phyloP scores from a whole-genome alignment of 2,113 vertebrate genomes.

The Eonycteris spelaea region DNA sequence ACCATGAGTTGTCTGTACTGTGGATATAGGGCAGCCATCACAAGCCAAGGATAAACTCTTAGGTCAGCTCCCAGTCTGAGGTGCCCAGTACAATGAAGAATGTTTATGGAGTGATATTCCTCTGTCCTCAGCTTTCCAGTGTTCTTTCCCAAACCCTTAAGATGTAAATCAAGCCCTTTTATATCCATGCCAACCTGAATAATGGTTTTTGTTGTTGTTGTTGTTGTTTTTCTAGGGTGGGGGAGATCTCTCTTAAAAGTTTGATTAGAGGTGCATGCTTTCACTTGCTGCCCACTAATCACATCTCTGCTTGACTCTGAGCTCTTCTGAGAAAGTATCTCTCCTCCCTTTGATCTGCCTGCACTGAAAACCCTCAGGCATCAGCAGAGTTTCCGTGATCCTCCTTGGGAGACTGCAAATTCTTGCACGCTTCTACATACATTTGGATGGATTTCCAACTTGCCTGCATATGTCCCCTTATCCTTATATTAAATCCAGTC shows the following conservation, averaged over 20 bases:
- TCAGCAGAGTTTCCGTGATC: not conserved
- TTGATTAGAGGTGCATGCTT: not conserved
- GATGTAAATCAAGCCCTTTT: not conserved
- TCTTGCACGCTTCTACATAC: not conserved
- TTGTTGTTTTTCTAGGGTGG: not conserved
- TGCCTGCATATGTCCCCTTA: not conserved
- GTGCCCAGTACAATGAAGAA: not conserved
- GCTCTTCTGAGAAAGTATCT: not conserved
- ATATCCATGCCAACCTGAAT: not conserved
- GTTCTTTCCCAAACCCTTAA: not conserved
- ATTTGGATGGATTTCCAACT: not conserved
- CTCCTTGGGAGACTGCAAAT: not conserved
- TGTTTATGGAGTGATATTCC: rapidly evolving
- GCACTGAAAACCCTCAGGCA: not conserved
- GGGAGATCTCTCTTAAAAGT: not conserved
- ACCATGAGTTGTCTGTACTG: not conserved
- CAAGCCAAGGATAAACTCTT: not conserved
- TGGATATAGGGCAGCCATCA: not conserved
- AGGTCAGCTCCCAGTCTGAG: not conserved
- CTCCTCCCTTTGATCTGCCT: not conserved
- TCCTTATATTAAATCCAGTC: not conserved
- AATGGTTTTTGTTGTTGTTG: not conserved
- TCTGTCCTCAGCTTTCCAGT: not conserved
- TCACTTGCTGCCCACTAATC: not conserved
- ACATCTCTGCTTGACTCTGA: not conserved